phyloP scores from a whole-genome alignment of 2,797 vertebrate genomes.

The Myotis myotis region DNA sequence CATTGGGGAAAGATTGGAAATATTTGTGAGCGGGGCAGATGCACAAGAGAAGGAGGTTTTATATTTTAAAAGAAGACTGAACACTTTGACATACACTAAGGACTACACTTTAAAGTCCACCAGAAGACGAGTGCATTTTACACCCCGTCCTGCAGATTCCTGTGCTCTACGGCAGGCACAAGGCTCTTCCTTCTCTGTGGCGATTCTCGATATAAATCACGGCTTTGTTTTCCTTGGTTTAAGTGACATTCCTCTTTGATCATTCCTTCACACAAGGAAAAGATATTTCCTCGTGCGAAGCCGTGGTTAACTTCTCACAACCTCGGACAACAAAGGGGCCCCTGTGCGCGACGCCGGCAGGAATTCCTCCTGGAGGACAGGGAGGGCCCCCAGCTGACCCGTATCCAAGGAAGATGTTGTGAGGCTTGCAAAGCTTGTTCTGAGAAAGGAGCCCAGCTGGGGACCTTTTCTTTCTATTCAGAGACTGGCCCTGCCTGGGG shows the following conservation, averaged over 20 bases:
- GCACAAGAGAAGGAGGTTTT: not conserved
- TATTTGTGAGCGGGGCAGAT: slow-evolving; percentile 18
- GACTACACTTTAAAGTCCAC: not conserved
- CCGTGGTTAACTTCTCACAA: slow-evolving; percentile 37
- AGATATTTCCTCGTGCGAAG: slow-evolving; percentile 56
- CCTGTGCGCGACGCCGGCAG: slow-evolving; percentile 41
- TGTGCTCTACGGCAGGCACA: not conserved
- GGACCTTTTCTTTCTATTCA: slow-evolving; percentile 55
- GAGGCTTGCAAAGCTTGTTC: slow-evolving; percentile 31
- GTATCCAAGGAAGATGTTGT: slow-evolving; percentile 13
- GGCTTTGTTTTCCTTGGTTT: slow-evolving; percentile 54
- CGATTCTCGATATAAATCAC: slow-evolving; percentile 42
- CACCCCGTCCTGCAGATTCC: not conserved
- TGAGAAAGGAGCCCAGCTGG: slow-evolving; percentile 58
- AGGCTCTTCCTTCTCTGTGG: not conserved
- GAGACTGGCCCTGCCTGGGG: not conserved
- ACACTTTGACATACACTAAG: not conserved
- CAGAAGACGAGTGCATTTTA: not conserved
- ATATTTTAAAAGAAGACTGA: not conserved
- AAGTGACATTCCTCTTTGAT: slow-evolving; percentile 58
- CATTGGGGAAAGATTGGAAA: slow-evolving; percentile 18
- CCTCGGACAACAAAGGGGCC: slow-evolving; percentile 54
- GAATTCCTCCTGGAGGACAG: slow-evolving; percentile 33
- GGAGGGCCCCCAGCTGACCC: slow-evolving; percentile 54
- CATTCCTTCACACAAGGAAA: not conserved